These are phyloP conservation scores for Uropsilus gracilis DNA, from an alignment of 2,113 vertebrate species.

Conservation along the genomic window DNA sequence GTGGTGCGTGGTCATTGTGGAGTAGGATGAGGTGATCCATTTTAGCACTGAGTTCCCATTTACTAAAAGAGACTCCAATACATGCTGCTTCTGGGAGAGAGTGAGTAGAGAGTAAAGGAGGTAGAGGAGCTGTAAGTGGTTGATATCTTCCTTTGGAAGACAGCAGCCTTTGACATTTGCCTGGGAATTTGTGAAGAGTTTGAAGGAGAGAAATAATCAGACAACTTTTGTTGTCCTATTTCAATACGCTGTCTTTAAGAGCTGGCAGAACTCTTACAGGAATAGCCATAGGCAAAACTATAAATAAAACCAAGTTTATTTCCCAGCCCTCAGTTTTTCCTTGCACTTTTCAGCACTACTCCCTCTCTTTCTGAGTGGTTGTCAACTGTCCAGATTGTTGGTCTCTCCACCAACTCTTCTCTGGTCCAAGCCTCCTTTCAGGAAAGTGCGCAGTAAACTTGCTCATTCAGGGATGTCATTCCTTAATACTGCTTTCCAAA, in stretches of 20 bases:
- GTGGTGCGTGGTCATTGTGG: constrained; percentile 56
- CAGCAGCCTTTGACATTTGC: constrained; percentile 43
- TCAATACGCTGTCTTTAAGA: constrained; percentile 4
- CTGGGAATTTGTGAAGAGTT: constrained; percentile 52
- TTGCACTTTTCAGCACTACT: background rate
- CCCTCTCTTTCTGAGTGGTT: background rate
- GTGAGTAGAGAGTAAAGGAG: too few species aligned
- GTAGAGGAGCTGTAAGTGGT: too few species aligned
- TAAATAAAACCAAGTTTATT: background rate
- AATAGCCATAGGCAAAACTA: background rate
- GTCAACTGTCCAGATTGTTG: background rate
- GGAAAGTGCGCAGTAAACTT: background rate
- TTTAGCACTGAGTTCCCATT: constrained; percentile 83
- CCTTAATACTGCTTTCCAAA: background rate
- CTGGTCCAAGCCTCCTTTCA: background rate
- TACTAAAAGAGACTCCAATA: constrained; percentile 78
- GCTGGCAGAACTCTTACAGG: constrained; percentile 26
- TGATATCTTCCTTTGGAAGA: constrained; percentile 28
- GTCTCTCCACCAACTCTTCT: background rate
- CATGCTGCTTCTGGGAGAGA: constrained; percentile 44
- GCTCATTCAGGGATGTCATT: background rate
- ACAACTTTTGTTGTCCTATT: background rate
- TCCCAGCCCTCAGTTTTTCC: background rate
- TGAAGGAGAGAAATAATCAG: background rate
- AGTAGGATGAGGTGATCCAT: constrained; percentile 85